phyloP scores from a whole-genome alignment of 2,797 vertebrate genomes.

The Gymnoscopelus braueri region DNA sequence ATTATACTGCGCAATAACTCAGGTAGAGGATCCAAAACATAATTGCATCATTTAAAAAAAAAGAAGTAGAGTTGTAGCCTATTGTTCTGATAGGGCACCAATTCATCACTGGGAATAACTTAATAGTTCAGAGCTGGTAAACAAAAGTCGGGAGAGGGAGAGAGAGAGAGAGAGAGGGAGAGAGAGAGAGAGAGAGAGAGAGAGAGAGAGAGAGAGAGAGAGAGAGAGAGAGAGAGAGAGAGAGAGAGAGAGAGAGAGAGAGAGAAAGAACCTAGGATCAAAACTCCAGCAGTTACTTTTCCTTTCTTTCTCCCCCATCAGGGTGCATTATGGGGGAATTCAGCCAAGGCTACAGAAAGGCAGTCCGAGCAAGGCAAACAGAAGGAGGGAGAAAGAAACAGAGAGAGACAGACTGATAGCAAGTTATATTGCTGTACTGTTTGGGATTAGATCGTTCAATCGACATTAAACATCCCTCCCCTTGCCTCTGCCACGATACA shows the following conservation, averaged over 20 bases:
- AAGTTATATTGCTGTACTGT: constrained; percentile 12
- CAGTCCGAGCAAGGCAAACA: constrained; percentile 26
- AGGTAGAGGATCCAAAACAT: background rate
- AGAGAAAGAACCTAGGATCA: constrained; percentile 36
- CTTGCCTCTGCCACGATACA: constrained; percentile 36
- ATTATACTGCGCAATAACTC: background rate
- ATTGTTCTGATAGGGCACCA: background rate
- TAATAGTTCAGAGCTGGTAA: background rate
- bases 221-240: constrained; percentile 22
- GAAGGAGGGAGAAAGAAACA: constrained; percentile 8
- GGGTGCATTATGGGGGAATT: constrained; percentile 34
- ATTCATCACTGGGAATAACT: background rate
- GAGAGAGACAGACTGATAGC: background rate
- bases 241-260: constrained; percentile 15
- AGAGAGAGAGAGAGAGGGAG: background rate
- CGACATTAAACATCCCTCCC: constrained; percentile 43
- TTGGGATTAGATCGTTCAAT: constrained; percentile 43
- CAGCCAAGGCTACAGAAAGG: constrained; percentile 21
- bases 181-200: constrained; percentile 22
- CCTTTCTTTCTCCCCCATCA: constrained; percentile 7
- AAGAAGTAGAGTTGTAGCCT: background rate
- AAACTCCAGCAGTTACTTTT: constrained; percentile 10
- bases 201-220: constrained; percentile 21
- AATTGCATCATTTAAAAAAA: background rate
- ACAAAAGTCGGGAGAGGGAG: constrained; percentile 8